Conservation (phyloP, 2,113 vertebrate genomes). For the Anoura caudifer region DNA sequence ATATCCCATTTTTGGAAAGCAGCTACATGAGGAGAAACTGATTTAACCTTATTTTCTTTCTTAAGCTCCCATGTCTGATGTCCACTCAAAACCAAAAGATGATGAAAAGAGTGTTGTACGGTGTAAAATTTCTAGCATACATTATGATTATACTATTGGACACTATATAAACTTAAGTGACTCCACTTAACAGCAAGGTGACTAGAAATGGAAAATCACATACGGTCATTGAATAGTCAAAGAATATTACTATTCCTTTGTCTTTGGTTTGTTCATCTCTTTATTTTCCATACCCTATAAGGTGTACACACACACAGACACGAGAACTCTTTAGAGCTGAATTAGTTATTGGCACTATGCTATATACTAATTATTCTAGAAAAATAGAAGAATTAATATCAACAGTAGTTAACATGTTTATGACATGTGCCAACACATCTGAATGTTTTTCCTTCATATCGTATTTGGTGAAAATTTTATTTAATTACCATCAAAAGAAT, state of each 20-base stretch:
- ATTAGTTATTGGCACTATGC: background rate
- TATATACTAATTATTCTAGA: background rate
- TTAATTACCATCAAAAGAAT: slow-evolving; percentile 11
- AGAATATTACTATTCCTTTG: background rate
- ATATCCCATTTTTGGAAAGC: background rate
- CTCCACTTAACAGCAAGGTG: background rate
- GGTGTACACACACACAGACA: too few species aligned
- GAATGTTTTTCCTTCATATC: background rate
- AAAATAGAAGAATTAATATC: background rate
- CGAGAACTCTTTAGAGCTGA: background rate
- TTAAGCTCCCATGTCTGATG: background rate
- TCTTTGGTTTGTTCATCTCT: background rate
- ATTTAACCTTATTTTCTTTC: background rate
- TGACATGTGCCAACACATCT: background rate
- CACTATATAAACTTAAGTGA: background rate
- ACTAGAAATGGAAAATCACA: slow-evolving; percentile 24
- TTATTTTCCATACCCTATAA: background rate
- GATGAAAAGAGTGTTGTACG: background rate
- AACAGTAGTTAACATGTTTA: background rate
- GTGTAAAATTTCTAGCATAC: background rate
- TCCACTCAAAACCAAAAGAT: background rate
- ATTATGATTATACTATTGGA: background rate
- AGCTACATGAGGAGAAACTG: background rate
- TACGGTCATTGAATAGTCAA: background rate
- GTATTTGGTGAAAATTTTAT: background rate